Conservation (phyloP, 2,888 invertebrate genomes). For the Acleris cristana region DNA sequence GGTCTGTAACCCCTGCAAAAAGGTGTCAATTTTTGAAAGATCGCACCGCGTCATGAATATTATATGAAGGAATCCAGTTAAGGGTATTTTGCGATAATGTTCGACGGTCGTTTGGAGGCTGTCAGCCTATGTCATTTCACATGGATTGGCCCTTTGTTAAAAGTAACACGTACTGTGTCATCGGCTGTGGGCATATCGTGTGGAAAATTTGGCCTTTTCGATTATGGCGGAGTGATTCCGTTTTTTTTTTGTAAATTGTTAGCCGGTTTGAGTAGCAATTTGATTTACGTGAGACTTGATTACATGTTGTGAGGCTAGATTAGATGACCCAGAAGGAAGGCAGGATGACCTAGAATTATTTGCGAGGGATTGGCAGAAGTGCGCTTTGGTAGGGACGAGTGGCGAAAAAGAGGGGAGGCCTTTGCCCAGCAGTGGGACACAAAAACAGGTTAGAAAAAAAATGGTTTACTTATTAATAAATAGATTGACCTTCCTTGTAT, state of each 20-base stretch:
- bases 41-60: constrained; percentile 82
- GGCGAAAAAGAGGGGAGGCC: too few species aligned
- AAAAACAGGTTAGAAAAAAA: too few species aligned
- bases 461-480: too few species aligned
- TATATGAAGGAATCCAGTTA: constrained; percentile 83
- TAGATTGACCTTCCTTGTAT: too few species aligned
- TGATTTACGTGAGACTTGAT: too few species aligned
- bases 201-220: constrained; percentile 65
- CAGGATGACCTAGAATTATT: too few species aligned
- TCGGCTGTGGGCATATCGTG: constrained; percentile 58
- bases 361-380: too few species aligned
- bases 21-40: constrained; percentile 84
- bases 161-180: constrained; percentile 80
- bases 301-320: too few species aligned
- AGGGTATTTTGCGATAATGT: constrained; percentile 83
- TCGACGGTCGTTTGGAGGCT: constrained; percentile 72
- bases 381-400: too few species aligned
- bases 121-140: constrained; percentile 82
- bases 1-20: constrained; percentile 64
- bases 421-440: too few species aligned
- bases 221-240: constrained; percentile 52
- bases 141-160: constrained; percentile 82
- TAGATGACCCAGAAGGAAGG: too few species aligned
- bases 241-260: constrained; percentile 37
- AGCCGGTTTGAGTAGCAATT: too few species aligned